Evolutionary conservation across 2,888 invertebrate species (phyloP), one percentile per base, ranked within the genome.

Genomic region (Buathra laborator): DNA sequence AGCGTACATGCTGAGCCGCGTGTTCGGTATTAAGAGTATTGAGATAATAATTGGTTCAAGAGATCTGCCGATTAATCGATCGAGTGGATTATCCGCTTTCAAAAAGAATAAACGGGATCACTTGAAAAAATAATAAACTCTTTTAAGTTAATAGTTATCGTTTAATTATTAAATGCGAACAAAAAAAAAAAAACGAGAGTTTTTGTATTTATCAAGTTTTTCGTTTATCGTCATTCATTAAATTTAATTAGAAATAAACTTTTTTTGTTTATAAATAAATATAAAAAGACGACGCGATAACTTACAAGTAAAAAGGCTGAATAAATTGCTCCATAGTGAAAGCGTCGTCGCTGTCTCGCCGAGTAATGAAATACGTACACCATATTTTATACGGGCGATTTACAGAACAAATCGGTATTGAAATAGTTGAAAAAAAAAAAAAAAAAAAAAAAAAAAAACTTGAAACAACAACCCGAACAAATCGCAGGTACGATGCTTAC

Each of bases 61-160:
- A 75, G 67, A 16, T 62, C 46, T 7, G 44, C 12, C 51, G 53
- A 67, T 29, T 66, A 19, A 19, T 78, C 78, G 68, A 62, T 83
- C 37, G 70, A 48, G 10, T 62, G 53, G 64, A 76, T 80, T n/a
- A 83, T 83, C 75, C 75, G 48, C 75, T 71, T 70, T 48, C 24
- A 10, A 3, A 32, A 3, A 32, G 32, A n/a, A n/a, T 5, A 9
- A 53, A 53, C 29, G 9, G 3, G 10, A 59, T 29, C 12, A 29
- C 29, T 4, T 10, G 12, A 53, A 3, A 48, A 14, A 16, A 53
- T 19, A 3, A 53, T 16, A 53, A 9, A 19, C 2, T 16, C 5
- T 5, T 37, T 37, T 16, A 9, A 53, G 2, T 16, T 53, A 16
- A n/a, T 16, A 53, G 16, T 53, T 16, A 19, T 53, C 53, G 19